phyloP scores from a whole-genome alignment of 2,113 vertebrate species.

The Xiphophorus maculatus region DNA sequence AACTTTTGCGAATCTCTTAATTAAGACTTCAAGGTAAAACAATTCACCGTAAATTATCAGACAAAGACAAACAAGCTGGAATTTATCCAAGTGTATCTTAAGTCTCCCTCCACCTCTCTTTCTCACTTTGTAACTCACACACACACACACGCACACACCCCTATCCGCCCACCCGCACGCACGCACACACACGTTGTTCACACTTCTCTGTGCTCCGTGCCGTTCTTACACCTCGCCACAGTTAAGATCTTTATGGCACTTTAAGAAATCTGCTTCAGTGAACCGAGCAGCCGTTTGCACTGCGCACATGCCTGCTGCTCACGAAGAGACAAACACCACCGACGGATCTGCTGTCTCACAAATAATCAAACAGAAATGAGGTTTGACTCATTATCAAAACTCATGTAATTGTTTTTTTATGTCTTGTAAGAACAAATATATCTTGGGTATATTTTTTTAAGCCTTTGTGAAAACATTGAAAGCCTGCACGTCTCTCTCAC shows the following conservation, averaged over 20 bases:
- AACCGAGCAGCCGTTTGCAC: constrained; percentile 57
- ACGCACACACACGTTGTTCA: constrained; percentile 31
- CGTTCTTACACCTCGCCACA: constrained; percentile 62
- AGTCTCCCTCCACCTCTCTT: constrained; percentile 36
- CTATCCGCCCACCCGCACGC: background rate
- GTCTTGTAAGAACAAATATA: background rate
- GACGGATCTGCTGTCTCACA: constrained; percentile 34
- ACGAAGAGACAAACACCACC: constrained; percentile 30
- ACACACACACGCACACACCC: constrained; percentile 18
- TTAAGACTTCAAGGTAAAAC: constrained; percentile 11
- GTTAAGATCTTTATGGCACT: constrained; percentile 58
- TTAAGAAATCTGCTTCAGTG: constrained; percentile 58
- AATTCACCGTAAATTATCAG: constrained; percentile 6
- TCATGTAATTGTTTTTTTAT: background rate
- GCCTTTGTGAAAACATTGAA: background rate
- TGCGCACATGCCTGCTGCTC: constrained; percentile 28
- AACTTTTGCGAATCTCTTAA: background rate
- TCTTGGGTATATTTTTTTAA: background rate
- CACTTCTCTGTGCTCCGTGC: constrained; percentile 48
- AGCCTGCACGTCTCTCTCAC: too few relatives aligned
- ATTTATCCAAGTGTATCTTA: constrained; percentile 34
- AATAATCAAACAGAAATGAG: constrained; percentile 21
- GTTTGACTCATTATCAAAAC: background rate
- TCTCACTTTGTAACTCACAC: constrained; percentile 36
- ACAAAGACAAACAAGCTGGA: constrained; percentile 22